phyloP scores from a whole-genome alignment of 2,113 vertebrate genomes.

The Heterotis niloticus region DNA sequence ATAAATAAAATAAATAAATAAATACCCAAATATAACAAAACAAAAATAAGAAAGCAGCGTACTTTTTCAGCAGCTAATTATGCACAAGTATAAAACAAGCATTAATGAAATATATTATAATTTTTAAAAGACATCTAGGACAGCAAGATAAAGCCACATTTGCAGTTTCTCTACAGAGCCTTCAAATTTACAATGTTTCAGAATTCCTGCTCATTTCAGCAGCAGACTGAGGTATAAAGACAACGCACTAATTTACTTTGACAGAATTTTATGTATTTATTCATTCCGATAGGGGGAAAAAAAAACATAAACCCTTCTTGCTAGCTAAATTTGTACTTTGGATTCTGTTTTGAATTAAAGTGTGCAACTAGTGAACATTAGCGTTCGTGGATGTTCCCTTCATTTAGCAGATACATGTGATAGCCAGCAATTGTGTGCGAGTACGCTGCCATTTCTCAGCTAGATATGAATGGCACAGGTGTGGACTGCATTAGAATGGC shows the following conservation, averaged over 20 bases:
- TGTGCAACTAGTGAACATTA: too few species aligned
- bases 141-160: neutral
- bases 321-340: too few species aligned
- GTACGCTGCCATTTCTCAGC: too few species aligned
- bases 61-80: constrained; percentile 5
- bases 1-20: too few species aligned
- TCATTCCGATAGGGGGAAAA: too few species aligned
- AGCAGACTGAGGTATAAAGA: neutral
- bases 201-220: neutral
- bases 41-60: too few species aligned
- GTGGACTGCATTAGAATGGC: too few species aligned
- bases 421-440: neutral
- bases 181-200: neutral
- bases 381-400: too few species aligned
- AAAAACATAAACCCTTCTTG: too few species aligned
- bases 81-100: neutral
- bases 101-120: neutral
- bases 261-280: neutral
- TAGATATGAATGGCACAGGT: too few species aligned
- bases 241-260: neutral
- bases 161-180: neutral
- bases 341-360: too few species aligned
- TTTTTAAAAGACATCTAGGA: neutral
- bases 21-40: too few species aligned
- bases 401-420: neutral